phyloP scores from a whole-genome alignment of 2,797 vertebrate genomes.

The Thalassophryne amazonica region DNA sequence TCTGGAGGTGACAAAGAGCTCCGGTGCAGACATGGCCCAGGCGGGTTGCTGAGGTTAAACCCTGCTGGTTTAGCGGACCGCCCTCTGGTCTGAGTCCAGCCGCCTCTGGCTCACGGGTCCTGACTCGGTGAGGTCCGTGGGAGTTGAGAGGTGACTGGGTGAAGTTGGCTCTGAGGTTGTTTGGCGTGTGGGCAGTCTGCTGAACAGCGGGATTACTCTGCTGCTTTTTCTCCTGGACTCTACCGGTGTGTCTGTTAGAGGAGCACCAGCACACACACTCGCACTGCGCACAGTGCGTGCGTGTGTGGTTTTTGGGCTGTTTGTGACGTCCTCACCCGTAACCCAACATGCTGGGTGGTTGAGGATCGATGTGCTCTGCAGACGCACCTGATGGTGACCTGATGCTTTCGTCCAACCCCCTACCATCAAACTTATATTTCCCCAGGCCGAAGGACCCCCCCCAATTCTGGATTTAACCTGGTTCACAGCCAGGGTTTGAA shows the following conservation, averaged over 20 bases:
- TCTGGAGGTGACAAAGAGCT: constrained; percentile 88
- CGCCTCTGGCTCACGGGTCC: not conserved
- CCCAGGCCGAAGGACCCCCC: no score
- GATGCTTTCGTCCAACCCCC: constrained; percentile 63
- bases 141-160: constrained; percentile 4
- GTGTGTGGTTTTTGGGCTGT: constrained; percentile 66
- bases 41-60: constrained; percentile 97
- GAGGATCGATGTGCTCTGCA: constrained; percentile 77
- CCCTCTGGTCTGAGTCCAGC: constrained; percentile 14
- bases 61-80: constrained; percentile 84
- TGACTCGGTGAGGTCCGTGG: not conserved
- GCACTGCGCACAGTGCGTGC: no score
- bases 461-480: constrained; percentile 3
- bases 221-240: constrained; percentile 23
- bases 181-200: constrained; percentile 63
- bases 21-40: constrained; percentile 84
- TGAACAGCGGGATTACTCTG: constrained; percentile 83
- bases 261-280: constrained; percentile 40
- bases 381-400: constrained; percentile 22
- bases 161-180: not conserved
- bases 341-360: constrained; percentile 77
- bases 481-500: constrained; percentile 17
- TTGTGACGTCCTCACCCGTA: constrained; percentile 85
- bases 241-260: constrained; percentile 61
- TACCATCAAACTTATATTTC: constrained; percentile 30